These are phyloP conservation scores for Terrapene triunguis DNA, from an alignment of 2,113 vertebrate species.

Conservation along the genomic window DNA sequence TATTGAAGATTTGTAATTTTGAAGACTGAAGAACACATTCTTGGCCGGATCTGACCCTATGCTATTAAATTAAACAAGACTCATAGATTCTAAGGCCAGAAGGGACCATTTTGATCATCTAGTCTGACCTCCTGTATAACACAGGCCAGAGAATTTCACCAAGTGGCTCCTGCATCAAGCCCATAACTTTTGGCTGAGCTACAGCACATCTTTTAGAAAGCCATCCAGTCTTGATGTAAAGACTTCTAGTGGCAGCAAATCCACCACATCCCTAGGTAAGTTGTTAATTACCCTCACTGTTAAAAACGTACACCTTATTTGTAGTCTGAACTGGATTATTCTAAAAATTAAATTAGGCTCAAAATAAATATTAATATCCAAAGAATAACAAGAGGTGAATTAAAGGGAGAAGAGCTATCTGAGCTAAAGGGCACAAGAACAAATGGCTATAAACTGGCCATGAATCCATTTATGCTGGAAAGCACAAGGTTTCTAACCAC, in stretches of 20 bases:
- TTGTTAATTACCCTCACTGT: not conserved
- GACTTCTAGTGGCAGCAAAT: too few relatives aligned
- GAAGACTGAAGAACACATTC: not conserved
- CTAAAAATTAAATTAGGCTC: not conserved
- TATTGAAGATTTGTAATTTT: not conserved
- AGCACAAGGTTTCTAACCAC: not conserved
- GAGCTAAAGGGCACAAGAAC: not conserved
- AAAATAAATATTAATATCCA: not conserved
- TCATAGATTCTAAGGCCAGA: not conserved
- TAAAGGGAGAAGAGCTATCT: not conserved
- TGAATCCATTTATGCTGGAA: not conserved
- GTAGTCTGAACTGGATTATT: not conserved
- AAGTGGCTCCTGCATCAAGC: not conserved
- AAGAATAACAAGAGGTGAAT: not conserved
- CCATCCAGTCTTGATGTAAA: not conserved
- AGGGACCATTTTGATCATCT: not conserved
- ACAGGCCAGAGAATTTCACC: not conserved
- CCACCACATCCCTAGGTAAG: not conserved
- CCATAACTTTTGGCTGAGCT: not conserved
- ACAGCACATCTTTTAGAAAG: not conserved
- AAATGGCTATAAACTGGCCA: not conserved
- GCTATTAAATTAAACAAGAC: not conserved
- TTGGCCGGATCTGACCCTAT: accelerated
- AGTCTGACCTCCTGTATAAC: accelerated
- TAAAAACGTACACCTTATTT: not conserved